A percentile compares a stretch with the other conserved stretches of the same genome.
These are phyloP conservation scores for Diploptera punctata DNA, from an alignment of 2,888 invertebrate genomes.

Conservation along the genomic window DNA sequence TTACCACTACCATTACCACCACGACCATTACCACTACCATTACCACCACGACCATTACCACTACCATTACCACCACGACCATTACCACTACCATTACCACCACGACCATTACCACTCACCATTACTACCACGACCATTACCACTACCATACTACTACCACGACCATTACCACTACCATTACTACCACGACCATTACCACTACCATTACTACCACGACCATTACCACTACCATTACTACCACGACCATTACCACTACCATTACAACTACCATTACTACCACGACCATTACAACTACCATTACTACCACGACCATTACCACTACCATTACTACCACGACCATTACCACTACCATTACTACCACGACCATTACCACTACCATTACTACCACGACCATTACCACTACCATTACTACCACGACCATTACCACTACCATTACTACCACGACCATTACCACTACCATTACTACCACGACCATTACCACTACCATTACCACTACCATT, in stretches of 20 bases:
- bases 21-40: not conserved
- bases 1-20: not conserved
- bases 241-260: too few species aligned
- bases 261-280: too few species aligned
- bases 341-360: not conserved
- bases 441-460: not conserved
- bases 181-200: too few species aligned
- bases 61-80: too few species aligned
- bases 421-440: not conserved
- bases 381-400: not conserved
- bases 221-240: too few species aligned
- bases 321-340: not conserved
- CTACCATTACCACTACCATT: too few species aligned
- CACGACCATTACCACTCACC: too few species aligned
- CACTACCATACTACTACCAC: too few species aligned
- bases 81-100: too few species aligned
- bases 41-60: constrained; percentile 1
- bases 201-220: too few species aligned
- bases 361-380: not conserved
- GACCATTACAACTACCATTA: too few species aligned
- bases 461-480: not conserved
- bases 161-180: not conserved
- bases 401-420: not conserved
- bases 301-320: not conserved
- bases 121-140: not conserved